These are phyloP conservation scores for Bilobella aurantiaca DNA, from an alignment of 1,140 invertebrate species.

Conservation along the genomic window DNA sequence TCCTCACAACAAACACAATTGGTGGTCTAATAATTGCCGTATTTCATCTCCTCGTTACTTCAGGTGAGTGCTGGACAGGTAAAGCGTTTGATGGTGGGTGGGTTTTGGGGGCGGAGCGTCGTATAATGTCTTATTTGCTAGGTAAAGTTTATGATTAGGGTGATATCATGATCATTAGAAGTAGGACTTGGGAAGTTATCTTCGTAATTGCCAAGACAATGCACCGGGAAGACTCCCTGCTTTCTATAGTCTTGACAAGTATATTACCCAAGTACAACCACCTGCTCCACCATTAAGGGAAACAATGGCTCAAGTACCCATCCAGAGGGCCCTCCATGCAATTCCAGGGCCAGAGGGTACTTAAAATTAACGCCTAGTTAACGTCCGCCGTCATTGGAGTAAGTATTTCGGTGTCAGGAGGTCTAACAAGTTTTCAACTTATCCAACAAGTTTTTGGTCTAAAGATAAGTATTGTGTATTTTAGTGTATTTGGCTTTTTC, in stretches of 20 bases:
- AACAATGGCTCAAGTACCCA: not conserved
- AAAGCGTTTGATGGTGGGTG: not conserved
- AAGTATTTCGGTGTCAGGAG: too few species aligned
- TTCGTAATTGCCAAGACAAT: not conserved
- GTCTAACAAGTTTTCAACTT: too few species aligned
- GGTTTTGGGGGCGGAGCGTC: not conserved
- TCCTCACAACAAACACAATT: slow-evolving; percentile 5
- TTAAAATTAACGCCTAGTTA: not conserved
- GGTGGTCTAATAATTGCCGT: not conserved
- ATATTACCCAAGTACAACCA: slow-evolving; percentile 1
- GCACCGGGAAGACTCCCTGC: not conserved
- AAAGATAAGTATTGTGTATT: not conserved
- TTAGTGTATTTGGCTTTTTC: too few species aligned
- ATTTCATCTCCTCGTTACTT: not conserved
- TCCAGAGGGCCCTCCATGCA: not conserved
- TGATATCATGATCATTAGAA: slow-evolving; percentile 3
- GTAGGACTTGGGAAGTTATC: not conserved
- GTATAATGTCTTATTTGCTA: slow-evolving; percentile 1
- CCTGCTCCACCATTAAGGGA: not conserved
- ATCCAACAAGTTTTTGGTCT: not conserved
- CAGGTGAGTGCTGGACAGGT: not conserved
- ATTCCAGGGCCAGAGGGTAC: not conserved
- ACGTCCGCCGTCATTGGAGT: too few species aligned
- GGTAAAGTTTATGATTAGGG: slow-evolving; percentile 2
- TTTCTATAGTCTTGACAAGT: slow-evolving; percentile 3